Conservation (phyloP, 1,140 invertebrate species). For the Pseudomyrmex dendroicus region DNA sequence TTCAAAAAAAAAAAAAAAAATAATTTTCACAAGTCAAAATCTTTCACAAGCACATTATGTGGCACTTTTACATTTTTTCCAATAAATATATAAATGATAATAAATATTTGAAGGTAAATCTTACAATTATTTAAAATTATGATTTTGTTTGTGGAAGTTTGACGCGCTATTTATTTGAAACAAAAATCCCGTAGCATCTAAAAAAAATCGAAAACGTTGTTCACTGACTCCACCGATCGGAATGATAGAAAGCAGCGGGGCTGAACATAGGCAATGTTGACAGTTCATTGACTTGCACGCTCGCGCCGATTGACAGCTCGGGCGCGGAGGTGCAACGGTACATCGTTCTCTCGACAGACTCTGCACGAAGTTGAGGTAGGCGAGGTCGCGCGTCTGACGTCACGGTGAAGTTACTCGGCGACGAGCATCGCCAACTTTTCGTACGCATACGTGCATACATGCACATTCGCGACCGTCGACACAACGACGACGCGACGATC, state of each 20-base stretch:
- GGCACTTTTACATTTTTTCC: too few species aligned
- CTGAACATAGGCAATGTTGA: slow-evolving; percentile 72
- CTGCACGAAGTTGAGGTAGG: slow-evolving; percentile 82
- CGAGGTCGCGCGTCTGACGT: slow-evolving; percentile 83
- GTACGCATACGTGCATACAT: slow-evolving; percentile 65
- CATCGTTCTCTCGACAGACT: slow-evolving; percentile 75
- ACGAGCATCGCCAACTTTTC: slow-evolving; percentile 73
- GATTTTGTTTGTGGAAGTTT: neutral
- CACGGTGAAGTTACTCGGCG: slow-evolving; percentile 77
- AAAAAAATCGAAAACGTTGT: slow-evolving; percentile 3
- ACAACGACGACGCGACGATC: slow-evolving; percentile 32
- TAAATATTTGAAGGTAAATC: too few species aligned
- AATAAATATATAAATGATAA: too few species aligned
- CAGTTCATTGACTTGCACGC: slow-evolving; percentile 74
- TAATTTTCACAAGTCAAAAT: neutral
- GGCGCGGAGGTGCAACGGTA: slow-evolving; percentile 80
- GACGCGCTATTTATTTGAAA: neutral
- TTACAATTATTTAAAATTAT: too few species aligned
- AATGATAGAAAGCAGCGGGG: slow-evolving; percentile 23
- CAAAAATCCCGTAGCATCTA: neutral
- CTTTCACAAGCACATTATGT: too few species aligned
- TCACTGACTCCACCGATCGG: neutral
- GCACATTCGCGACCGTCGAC: slow-evolving; percentile 65
- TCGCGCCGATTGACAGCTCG: slow-evolving; percentile 72
- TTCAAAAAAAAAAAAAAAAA: neutral